phyloP scores from a whole-genome alignment of 92 coral and sea anemone species.

The Chrysogorgia sp. region DNA sequence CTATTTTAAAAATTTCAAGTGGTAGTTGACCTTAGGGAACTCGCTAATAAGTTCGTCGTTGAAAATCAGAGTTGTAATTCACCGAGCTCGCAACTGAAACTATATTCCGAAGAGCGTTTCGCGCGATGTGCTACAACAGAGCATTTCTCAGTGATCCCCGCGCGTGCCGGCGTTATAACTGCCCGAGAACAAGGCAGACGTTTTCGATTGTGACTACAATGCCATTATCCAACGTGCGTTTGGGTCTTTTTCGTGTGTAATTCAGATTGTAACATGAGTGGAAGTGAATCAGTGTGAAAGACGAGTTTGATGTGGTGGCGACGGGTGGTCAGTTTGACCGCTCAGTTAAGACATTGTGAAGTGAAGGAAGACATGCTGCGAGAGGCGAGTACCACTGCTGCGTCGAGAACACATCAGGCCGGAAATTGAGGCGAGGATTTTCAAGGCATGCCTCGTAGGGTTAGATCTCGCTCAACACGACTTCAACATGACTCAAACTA shows the following conservation, averaged over 20 bases:
- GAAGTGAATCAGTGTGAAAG: conserved; percentile 35
- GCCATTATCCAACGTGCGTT: no score
- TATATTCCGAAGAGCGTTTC: background rate
- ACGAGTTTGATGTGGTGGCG: conserved; percentile 14
- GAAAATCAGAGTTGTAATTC: background rate
- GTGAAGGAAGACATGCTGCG: conserved; percentile 1
- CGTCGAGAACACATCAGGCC: background rate
- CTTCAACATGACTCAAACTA: background rate
- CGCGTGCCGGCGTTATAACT: background rate
- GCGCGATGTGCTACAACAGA: background rate
- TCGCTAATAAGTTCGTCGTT: background rate
- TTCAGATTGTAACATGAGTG: conserved; percentile 38
- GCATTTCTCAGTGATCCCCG: background rate
- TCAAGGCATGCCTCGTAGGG: conserved; percentile 1
- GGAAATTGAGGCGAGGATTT: conserved; percentile 32
- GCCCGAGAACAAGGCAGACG: background rate
- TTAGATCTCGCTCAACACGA: background rate
- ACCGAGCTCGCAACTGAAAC: background rate
- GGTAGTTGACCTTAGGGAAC: conserved; percentile 35
- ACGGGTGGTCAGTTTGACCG: conserved; percentile 51
- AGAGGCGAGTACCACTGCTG: conserved; percentile 22
- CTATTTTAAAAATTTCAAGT: conserved; percentile 37
- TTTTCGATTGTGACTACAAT: background rate
- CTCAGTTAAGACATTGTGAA: conserved; percentile 33
- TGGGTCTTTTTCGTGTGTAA: conserved; percentile 2